Percentiles rank a stretch among this genome's conserved stretches.
phyloP scores from a whole-genome alignment of 92 coral and sea anemone genomes.

The Micromussa lordhowensis region DNA sequence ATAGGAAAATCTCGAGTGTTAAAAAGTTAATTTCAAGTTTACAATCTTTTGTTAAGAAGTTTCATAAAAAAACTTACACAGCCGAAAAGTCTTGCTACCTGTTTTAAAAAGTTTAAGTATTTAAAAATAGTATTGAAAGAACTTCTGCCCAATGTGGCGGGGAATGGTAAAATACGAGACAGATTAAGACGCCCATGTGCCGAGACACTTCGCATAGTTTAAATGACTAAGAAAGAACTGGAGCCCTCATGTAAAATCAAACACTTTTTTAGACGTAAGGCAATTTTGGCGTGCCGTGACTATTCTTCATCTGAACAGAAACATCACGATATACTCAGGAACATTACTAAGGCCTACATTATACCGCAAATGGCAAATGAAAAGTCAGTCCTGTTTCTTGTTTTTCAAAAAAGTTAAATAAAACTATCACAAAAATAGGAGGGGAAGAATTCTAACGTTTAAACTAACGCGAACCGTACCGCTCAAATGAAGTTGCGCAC shows the following conservation, averaged over 20 bases:
- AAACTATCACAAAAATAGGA: too few species aligned
- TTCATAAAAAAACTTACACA: too few species aligned
- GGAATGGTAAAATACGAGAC: neutral
- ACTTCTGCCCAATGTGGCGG: neutral
- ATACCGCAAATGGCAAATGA: too few species aligned
- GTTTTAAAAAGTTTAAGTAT: too few species aligned
- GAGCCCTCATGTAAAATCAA: neutral
- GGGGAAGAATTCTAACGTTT: neutral
- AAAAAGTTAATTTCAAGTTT: too few species aligned
- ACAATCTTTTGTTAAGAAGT: too few species aligned
- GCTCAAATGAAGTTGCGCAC: too few species aligned
- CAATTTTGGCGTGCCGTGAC: neutral
- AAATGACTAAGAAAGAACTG: neutral
- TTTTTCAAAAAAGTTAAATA: too few species aligned
- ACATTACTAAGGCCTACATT: neutral
- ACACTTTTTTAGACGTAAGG: neutral
- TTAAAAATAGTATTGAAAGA: too few species aligned
- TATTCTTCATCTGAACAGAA: neutral
- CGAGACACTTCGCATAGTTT: neutral
- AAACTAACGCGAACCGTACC: neutral
- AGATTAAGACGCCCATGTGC: neutral
- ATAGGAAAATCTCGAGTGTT: too few species aligned
- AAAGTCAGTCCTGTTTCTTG: neutral
- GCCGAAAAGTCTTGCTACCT: too few species aligned
- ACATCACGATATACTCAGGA: neutral